Base-by-base conservation (phyloP, 2,888 invertebrate species). In the Amphimallon solstitiale region DNA sequence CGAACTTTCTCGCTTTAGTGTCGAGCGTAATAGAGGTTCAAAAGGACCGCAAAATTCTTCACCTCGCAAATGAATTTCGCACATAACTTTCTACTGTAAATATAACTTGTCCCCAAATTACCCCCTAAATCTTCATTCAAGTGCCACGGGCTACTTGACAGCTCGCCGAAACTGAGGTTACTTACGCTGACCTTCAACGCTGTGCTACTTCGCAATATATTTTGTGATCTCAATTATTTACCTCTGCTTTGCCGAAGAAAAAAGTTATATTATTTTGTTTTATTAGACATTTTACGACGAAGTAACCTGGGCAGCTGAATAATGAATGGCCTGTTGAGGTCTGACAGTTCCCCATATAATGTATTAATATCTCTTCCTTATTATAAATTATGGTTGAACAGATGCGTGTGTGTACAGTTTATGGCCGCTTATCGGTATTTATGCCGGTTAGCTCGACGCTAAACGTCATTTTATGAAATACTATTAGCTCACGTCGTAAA, bases 211-310 rank as follows among this genome's bases (percentile, higher is more conserved):
- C n/a, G 48, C 61, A 21, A 49, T 62, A 48, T 62, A 62, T 62
- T 21, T 62, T 19, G 2, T 7, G 38, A 49, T 40, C 62, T 48
- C 62, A 38, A 48, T 62, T 62, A 62, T 62, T 62, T 37, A 49
- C 62, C 40, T 23, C 40, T 1, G 21, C 21, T 14, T 21, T 14
- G 10, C 3, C 40, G 12, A 21, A 23, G 5, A 29, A 56, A 56
- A 56, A 56, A 56, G 54, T 56, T 56, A 56, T 56, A 56, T 40
- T 56, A 56, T 56, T 56, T 56, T 56, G 54, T 56, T 56, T 56
- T 56, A 56, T 56, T 56, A 14, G 54, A 56, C 54, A 40, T 40
- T 56, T 56, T 56, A 56, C 54, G 54, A 56, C 21, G 54, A 38
- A 21, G 23, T 12, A 7, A 12, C 23, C 40, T 21, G 9, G 35